Base-by-base conservation (phyloP, 1,140 invertebrate species). In the Pseudachorutes palmiensis region DNA sequence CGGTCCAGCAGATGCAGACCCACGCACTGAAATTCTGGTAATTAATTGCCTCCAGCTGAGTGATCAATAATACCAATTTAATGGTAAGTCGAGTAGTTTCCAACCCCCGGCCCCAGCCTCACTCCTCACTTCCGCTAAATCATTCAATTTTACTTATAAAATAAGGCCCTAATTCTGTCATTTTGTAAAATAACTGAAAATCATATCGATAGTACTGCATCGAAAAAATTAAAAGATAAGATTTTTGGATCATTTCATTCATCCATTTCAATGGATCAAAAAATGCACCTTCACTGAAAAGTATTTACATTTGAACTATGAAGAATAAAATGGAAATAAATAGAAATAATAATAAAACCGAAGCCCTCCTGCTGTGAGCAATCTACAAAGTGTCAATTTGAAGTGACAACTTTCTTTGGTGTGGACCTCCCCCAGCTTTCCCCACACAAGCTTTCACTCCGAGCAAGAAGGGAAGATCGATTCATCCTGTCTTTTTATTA, bases 31-130 rank as follows among this genome's bases (percentile, higher is more conserved):
- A 55, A 55, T 55, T 55, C 51, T 55, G 9, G 41, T 71, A 68
- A 71, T 71, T 71, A 71, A 71, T 71, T 71, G 70, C 70, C 70
- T 68, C 70, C 67, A 71, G 70, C 70, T 71, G 67, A 48, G 70
- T 61, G 67, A 71, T 71, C 70, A 71, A 71, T 55, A 55, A 55
- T 71, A 71, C 65, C 69, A 65, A 65, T 69, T 64, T 62, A 62
- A 32, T 55, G 51, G 14, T 55, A 55, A 55, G 51, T 55, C 51
- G 51, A 55, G 14, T 55, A 14, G 5, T 26, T 55, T 55, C 12
- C 51, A 16, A 55, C 51, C 9, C 51, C 24, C 14, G 5, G 5
- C 36, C 57, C 36, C 31, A 61, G 12, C 22, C 57, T 61, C 59
- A 58, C 59, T 41, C 12, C 61, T 30, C 19, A 19, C 22, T 24